Evolutionary conservation across 2,888 invertebrate species (phyloP).

Genomic region (Leuctra nigra): DNA sequence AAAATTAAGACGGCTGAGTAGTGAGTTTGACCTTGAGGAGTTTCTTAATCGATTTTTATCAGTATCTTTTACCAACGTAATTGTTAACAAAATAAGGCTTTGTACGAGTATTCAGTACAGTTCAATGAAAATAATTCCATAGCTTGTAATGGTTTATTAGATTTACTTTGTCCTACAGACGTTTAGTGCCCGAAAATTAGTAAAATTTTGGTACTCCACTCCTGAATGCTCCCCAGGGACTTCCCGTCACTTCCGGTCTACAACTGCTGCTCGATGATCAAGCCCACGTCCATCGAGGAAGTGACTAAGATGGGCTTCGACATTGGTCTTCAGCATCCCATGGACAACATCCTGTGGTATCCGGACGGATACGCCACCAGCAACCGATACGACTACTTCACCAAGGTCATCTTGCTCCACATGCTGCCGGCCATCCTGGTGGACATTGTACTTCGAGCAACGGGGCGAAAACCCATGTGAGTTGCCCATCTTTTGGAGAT

Average conservation of each 20-base stretch:
- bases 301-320: background rate
- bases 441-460: slow-evolving; percentile 47
- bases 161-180: too few species aligned
- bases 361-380: background rate
- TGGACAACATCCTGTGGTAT: background rate
- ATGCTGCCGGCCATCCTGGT: slow-evolving; percentile 55
- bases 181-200: too few species aligned
- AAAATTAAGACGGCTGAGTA: too few species aligned
- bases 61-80: too few species aligned
- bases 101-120: too few species aligned
- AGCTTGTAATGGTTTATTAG: too few species aligned
- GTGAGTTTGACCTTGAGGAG: too few species aligned
- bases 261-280: slow-evolving; percentile 55
- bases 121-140: too few species aligned
- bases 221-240: too few species aligned
- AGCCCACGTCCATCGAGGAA: slow-evolving; percentile 32
- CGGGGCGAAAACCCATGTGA: slow-evolving; percentile 59
- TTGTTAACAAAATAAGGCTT: too few species aligned
- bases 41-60: too few species aligned
- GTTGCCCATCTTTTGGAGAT: slow-evolving; percentile 34
- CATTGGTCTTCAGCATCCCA: background rate
- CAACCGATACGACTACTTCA: background rate
- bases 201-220: too few species aligned
- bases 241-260: slow-evolving; percentile 57
- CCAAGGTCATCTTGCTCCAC: slow-evolving; percentile 48